Percentiles rank a stretch among this genome's conserved stretches.
These are phyloP conservation scores for Allolobophora icterica DNA, from an alignment of 2,888 invertebrate genomes.

Conservation along the genomic window DNA sequence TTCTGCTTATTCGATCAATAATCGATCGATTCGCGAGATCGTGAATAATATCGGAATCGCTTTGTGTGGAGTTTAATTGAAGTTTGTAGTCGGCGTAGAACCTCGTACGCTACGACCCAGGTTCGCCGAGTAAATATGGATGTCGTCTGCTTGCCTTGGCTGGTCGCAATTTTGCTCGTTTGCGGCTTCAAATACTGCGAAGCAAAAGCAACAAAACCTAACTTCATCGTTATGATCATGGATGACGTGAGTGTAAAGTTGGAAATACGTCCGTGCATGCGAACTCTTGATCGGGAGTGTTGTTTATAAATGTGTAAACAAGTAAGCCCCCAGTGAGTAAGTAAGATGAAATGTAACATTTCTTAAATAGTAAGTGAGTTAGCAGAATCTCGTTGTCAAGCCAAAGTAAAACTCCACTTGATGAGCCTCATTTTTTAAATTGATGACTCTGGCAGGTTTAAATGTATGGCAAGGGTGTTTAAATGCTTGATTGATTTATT, in stretches of 20 bases:
- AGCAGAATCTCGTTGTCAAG: not conserved
- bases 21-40: not conserved
- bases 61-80: not conserved
- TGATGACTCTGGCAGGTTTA: not conserved
- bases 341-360: not conserved
- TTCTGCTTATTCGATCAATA: not conserved
- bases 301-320: not conserved
- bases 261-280: not conserved
- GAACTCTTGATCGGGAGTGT: not conserved
- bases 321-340: not conserved
- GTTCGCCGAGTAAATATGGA: not conserved
- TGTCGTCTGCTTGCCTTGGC: not conserved
- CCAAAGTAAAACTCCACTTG: not conserved
- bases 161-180: not conserved
- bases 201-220: slow-evolving; percentile 38
- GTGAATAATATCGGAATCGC: not conserved
- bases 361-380: not conserved
- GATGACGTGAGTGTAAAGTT: slow-evolving; percentile 47
- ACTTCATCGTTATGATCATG: slow-evolving; percentile 50
- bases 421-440: not conserved
- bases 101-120: not conserved
- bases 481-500: too few relatives aligned
- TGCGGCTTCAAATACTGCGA: not conserved
- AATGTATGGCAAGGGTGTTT: not conserved
- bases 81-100: not conserved